phyloP scores from a whole-genome alignment of 2,113 vertebrate species.

The Hyperopisus bebe region DNA sequence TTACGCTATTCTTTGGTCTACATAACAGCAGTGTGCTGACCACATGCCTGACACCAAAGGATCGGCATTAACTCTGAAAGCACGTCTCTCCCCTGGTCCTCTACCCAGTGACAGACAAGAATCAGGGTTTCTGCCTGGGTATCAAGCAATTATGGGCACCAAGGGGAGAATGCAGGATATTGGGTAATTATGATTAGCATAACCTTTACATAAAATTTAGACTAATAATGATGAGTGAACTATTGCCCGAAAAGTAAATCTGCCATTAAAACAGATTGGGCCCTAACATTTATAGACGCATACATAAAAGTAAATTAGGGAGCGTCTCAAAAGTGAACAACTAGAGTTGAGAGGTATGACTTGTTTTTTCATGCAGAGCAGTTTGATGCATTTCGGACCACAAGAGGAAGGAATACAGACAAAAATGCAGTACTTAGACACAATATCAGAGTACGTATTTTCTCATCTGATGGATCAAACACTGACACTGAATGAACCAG shows the following conservation, averaged over 20 bases:
- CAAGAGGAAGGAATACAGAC: neutral
- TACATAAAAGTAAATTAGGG: neutral
- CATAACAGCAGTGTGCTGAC: neutral
- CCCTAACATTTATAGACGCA: neutral
- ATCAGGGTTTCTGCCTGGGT: neutral
- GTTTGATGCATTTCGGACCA: neutral
- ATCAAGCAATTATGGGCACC: neutral
- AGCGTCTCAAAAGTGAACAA: neutral
- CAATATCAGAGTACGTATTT: neutral
- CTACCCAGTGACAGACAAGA: neutral
- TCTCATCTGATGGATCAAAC: neutral
- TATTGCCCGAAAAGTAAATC: slow-evolving; percentile 1
- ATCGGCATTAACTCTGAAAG: neutral
- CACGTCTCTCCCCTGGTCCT: neutral
- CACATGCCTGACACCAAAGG: neutral
- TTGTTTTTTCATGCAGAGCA: neutral
- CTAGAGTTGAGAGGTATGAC: neutral
- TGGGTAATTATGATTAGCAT: neutral
- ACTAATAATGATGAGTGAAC: slow-evolving; percentile 6
- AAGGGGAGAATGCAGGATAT: neutral
- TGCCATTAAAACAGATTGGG: slow-evolving; percentile 2
- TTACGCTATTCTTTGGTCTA: neutral
- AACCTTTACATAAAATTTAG: slow-evolving; percentile 1
- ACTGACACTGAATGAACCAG: neutral
- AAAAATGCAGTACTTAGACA: neutral